Evolutionary conservation across 2,888 invertebrate species (phyloP).

Genomic region (Baronia brevicornis): DNA sequence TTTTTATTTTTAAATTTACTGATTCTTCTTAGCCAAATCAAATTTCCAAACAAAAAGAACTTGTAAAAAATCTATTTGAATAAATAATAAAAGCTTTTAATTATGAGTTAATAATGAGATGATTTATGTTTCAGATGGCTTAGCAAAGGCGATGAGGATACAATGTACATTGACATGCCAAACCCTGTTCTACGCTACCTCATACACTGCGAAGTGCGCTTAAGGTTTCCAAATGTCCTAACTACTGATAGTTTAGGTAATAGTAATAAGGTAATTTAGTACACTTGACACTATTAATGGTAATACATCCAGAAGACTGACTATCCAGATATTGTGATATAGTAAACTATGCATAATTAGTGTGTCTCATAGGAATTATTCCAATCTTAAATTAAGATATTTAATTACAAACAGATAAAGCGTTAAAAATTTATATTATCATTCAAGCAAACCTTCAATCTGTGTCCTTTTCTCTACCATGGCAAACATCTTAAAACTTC

Average conservation of each 20-base stretch:
- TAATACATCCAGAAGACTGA: too few species aligned
- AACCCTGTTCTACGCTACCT: constrained; percentile 71
- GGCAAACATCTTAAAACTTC: too few species aligned
- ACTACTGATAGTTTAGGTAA: constrained; percentile 71
- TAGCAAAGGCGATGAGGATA: constrained; percentile 39
- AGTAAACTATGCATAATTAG: too few species aligned
- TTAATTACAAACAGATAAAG: too few species aligned
- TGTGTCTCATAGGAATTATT: too few species aligned
- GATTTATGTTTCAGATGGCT: constrained; percentile 48
- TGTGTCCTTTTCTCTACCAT: too few species aligned
- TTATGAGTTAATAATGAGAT: not conserved
- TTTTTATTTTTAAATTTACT: too few species aligned
- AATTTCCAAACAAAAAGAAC: not conserved
- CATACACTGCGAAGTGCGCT: constrained; percentile 75
- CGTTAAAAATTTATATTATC: too few species aligned
- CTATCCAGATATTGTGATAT: too few species aligned
- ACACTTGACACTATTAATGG: constrained; percentile 2
- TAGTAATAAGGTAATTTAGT: constrained; percentile 61
- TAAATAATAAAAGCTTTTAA: not conserved
- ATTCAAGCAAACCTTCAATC: too few species aligned
- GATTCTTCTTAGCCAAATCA: not conserved
- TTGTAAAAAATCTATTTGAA: constrained; percentile 3
- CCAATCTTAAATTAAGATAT: too few species aligned
- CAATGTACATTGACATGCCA: constrained; percentile 52
- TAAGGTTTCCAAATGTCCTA: constrained; percentile 60